Conservation (phyloP, 2,888 invertebrate species). For the Pterostichus niger region DNA sequence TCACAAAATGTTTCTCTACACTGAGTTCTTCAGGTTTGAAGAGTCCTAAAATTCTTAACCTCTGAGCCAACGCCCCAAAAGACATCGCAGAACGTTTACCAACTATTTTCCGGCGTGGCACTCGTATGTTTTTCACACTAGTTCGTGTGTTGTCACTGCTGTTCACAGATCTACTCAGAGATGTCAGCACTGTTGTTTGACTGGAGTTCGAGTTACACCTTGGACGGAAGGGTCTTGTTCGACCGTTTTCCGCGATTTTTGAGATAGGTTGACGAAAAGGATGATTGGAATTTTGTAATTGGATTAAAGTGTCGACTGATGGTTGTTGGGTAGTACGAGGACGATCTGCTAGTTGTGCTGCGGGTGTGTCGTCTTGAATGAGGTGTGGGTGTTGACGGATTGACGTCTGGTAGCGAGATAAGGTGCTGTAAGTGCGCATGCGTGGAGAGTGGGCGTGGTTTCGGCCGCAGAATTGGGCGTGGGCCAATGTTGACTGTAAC, state of each 20-base stretch:
- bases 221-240: conserved; percentile 21
- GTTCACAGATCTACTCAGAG: conserved; percentile 26
- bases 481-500: conserved; percentile 53
- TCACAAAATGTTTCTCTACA: background rate
- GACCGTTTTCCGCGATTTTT: conserved; percentile 21
- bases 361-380: conserved; percentile 5
- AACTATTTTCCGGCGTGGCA: conserved; percentile 13
- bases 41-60: conserved; percentile 30
- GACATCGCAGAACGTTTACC: conserved; percentile 1
- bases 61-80: conserved; percentile 46
- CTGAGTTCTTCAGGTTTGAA: conserved; percentile 12
- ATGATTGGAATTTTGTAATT: conserved; percentile 48
- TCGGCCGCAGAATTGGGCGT: conserved; percentile 29
- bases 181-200: conserved; percentile 51
- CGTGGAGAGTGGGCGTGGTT: conserved; percentile 15
- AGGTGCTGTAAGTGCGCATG: conserved; percentile 46
- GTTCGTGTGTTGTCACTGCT: conserved; percentile 32
- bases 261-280: conserved; percentile 20
- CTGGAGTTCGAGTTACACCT: conserved; percentile 37
- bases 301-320: conserved; percentile 14
- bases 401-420: conserved; percentile 49
- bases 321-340: background rate
- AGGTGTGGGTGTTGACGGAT: conserved; percentile 38
- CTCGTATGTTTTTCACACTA: conserved; percentile 17
- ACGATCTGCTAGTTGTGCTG: background rate